Conservation (phyloP, 2,113 vertebrate species). For the Tauraco erythrolophus region DNA sequence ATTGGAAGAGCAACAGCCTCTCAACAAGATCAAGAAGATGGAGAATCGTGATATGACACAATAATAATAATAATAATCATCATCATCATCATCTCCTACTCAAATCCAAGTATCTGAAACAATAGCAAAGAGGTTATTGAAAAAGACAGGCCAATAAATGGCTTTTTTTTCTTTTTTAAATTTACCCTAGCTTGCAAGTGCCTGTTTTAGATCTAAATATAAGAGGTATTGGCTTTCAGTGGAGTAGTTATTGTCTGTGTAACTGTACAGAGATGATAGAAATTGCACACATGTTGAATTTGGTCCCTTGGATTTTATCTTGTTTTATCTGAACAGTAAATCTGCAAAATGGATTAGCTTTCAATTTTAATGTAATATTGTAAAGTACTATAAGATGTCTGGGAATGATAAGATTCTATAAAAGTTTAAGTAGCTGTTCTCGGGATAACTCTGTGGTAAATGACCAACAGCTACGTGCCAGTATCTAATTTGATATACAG, state of each 20-base stretch:
- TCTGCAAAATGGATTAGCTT: slow-evolving; percentile 34
- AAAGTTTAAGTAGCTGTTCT: slow-evolving; percentile 17
- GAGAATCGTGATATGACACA: neutral
- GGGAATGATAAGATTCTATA: neutral
- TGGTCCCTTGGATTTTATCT: slow-evolving; percentile 26
- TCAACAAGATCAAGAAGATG: neutral
- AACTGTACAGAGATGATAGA: neutral
- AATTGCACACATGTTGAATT: neutral
- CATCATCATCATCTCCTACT: too few species aligned
- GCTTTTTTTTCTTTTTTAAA: neutral
- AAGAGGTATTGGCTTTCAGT: neutral
- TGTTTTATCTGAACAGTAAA: slow-evolving; percentile 10
- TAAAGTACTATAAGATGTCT: slow-evolving; percentile 21
- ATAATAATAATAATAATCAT: neutral
- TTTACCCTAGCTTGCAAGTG: neutral
- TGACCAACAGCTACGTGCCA: neutral
- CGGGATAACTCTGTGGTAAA: neutral
- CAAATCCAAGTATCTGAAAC: neutral
- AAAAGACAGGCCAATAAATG: neutral
- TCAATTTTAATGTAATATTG: slow-evolving; percentile 50
- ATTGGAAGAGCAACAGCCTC: neutral
- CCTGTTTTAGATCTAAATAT: neutral
- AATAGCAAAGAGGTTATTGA: slow-evolving; percentile 1
- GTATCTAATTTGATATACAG: neutral
- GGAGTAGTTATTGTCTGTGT: neutral